phyloP scores from a whole-genome alignment of 2,797 vertebrate species.

The Oophaga sylvatica region DNA sequence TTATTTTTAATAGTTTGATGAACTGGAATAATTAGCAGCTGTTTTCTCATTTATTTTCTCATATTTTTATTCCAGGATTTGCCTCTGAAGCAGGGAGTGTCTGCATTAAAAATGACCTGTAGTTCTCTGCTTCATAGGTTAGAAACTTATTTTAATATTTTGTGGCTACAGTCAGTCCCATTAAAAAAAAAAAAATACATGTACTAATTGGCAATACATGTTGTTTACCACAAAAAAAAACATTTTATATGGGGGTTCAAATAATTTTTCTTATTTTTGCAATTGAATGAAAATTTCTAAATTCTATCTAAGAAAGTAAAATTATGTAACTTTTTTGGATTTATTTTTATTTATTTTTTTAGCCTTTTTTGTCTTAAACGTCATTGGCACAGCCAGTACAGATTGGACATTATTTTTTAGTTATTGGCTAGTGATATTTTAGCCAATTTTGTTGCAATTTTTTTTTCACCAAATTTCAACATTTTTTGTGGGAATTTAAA shows the following conservation, averaged over 20 bases:
- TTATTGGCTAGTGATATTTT: constrained; percentile 69
- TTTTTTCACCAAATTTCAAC: constrained; percentile 74
- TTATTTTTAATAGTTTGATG: constrained; percentile 81
- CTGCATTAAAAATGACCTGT: constrained; percentile 99
- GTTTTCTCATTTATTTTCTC: constrained; percentile 99
- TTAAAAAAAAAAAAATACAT: constrained; percentile 67
- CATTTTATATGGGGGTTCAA: constrained; percentile 74
- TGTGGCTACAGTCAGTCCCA: constrained; percentile 98
- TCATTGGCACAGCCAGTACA: constrained; percentile 62
- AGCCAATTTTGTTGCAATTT: constrained; percentile 71
- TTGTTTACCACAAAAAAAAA: constrained; percentile 69
- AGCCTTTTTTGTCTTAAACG: constrained; percentile 49
- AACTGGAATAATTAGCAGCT: constrained; percentile 92
- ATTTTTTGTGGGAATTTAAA: constrained; percentile 71
- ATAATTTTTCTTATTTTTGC: constrained; percentile 65
- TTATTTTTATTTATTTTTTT: background rate
- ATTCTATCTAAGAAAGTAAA: constrained; percentile 70
- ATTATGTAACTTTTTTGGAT: constrained; percentile 38
- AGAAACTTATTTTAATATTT: constrained; percentile 99
- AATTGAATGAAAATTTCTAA: constrained; percentile 69
- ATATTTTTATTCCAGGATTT: constrained; percentile 99
- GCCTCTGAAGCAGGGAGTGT: constrained; percentile 99
- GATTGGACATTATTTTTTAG: constrained; percentile 70
- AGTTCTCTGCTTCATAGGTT: constrained; percentile 99
- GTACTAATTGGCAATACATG: constrained; percentile 76